Percentiles rank a stretch among this genome's conserved stretches.
phyloP scores from a whole-genome alignment of 2,113 vertebrate species.

The Coptodon rendalli region DNA sequence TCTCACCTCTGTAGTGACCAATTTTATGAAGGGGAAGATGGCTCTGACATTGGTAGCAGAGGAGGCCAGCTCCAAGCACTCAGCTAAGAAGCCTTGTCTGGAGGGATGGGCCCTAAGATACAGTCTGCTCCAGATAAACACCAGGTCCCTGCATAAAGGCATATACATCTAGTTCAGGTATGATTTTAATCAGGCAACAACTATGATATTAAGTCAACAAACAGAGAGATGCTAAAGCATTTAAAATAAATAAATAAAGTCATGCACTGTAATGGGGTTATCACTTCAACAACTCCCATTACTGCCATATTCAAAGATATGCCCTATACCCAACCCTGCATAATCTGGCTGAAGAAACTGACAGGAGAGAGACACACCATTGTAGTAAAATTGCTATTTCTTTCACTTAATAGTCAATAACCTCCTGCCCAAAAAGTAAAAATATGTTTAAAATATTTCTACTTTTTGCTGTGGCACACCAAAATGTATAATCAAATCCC shows the following conservation, averaged over 20 bases:
- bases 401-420: not conserved
- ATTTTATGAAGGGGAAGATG: conserved; percentile 98
- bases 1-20: conserved; percentile 88
- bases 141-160: conserved; percentile 82
- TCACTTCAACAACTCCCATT: not conserved
- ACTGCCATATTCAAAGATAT: not conserved
- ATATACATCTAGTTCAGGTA: not conserved
- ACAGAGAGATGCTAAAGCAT: not conserved
- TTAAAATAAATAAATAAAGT: not conserved
- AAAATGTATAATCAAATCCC: not conserved
- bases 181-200: not conserved
- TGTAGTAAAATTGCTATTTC: not conserved
- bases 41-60: conserved; percentile 88
- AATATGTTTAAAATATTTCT: not conserved
- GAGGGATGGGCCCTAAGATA: conserved; percentile 86
- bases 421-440: not conserved
- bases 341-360: not conserved
- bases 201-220: not conserved
- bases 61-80: conserved; percentile 86
- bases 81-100: conserved; percentile 84
- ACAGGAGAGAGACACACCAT: not conserved
- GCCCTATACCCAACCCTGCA: not conserved
- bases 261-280: not conserved
- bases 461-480: not conserved
- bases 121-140: conserved; percentile 97